phyloP scores from a whole-genome alignment of 1,140 invertebrate species.

The Pogonomyrmex californicus region DNA sequence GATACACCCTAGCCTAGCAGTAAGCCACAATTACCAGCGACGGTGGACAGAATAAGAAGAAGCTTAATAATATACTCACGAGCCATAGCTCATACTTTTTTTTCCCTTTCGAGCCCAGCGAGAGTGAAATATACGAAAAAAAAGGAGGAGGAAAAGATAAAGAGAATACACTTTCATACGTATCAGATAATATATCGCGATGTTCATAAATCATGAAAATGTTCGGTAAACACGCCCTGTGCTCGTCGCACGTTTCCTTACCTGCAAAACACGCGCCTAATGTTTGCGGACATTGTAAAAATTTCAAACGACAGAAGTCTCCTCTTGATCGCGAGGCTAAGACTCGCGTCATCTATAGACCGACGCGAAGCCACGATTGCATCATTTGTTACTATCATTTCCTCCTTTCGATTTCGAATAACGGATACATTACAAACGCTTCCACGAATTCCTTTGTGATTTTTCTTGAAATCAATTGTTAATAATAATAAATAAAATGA shows the following conservation, averaged over 20 bases:
- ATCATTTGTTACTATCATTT: conserved; percentile 34
- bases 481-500: background rate
- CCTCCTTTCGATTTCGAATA: conserved; percentile 29
- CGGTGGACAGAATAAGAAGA: conserved; percentile 42
- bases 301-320: conserved; percentile 1
- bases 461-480: conserved; percentile 5
- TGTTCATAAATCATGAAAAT: conserved; percentile 38
- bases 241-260: background rate
- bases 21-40: conserved; percentile 61
- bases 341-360: background rate
- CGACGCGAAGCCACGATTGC: conserved; percentile 17
- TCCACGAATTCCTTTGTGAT: background rate
- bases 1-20: conserved; percentile 32
- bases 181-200: conserved; percentile 35
- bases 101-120: background rate
- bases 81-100: conserved; percentile 27
- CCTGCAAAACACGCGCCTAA: background rate
- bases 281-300: conserved; percentile 19
- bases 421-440: conserved; percentile 26
- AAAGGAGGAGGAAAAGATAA: background rate
- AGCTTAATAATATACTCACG: conserved; percentile 64
- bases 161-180: background rate
- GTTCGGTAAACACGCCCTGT: background rate
- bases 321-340: background rate
- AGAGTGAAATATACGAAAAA: conserved; percentile 7